Conservation (phyloP, 2,113 vertebrate genomes). For the Lasiurus cinereus region DNA sequence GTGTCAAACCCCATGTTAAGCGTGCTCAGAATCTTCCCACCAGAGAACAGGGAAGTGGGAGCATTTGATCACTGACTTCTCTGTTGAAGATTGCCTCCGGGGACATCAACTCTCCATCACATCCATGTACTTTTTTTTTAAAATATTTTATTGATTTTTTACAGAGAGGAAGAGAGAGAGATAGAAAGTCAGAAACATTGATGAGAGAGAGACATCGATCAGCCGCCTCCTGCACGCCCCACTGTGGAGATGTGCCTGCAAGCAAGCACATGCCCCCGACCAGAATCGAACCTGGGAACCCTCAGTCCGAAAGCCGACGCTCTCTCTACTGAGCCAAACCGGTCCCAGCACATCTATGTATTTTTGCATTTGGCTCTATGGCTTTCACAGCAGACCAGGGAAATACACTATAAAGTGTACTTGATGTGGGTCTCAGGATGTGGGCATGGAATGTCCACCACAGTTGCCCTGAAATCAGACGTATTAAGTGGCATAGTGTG, state of each 20-base stretch:
- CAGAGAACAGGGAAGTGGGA: not conserved
- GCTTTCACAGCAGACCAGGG: not conserved
- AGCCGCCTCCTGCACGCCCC: too few relatives aligned
- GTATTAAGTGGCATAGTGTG: not conserved
- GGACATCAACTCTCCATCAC: not conserved
- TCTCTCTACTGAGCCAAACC: too few relatives aligned
- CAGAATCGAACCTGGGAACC: too few relatives aligned
- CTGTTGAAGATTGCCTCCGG: not conserved
- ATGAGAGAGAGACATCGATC: too few relatives aligned
- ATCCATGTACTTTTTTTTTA: not conserved
- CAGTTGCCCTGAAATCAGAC: not conserved
- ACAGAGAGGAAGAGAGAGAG: too few relatives aligned
- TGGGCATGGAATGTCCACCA: not conserved
- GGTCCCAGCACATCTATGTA: not conserved
- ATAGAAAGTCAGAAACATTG: too few relatives aligned
- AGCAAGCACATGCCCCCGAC: too few relatives aligned
- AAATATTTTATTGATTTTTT: too few relatives aligned
- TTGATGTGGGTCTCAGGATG: not conserved
- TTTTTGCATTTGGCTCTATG: not conserved
- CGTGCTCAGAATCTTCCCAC: not conserved
- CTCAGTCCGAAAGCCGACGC: too few relatives aligned
- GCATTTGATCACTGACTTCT: not conserved
- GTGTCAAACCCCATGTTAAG: not conserved
- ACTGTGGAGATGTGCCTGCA: too few relatives aligned
- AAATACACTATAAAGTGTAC: not conserved